Evolutionary conservation across 2,113 vertebrate species (phyloP), one percentile per base, ranked within the genome.

Genomic region (Mugil cephalus): DNA sequence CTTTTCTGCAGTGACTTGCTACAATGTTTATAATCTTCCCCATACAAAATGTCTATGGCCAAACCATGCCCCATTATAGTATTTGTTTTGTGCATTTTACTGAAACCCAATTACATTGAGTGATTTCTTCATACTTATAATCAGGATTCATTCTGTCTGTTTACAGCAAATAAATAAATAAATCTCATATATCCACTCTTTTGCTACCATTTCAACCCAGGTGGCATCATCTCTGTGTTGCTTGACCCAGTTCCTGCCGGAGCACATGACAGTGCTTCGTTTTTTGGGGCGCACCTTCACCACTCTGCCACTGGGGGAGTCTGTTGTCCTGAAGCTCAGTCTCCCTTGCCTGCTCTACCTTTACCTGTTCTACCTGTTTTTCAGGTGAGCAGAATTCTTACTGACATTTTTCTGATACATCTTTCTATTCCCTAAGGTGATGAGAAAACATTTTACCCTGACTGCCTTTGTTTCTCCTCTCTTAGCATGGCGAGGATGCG

Each of bases 341-440:
- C 6, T 99, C 4, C 97, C 98, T 0, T 98, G 97, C 79, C 77
- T 98, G 79, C 88, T 99, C 1, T 99, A 98, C 59, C 4, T 96
- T 54, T 97, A 97, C 79, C 90, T 99, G 50, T 94, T 98, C 73
- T 99, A 95, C 84, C 93, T 97, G 61, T 96, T 97, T 93, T 96
- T 96, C 82, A 94, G 95, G 94, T 91, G 69, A 91, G 91, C 34
- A 17, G 39, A 1, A 30, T 59, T 51, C 48, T 4, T 30, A 45
- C 12, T 66, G 10, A 42, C 50, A 40, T 42, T 38, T 21, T 10
- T 5, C n/a, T 13, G 10, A 19, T 2, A 10, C 5, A 10, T 58
- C 58, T 53, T 10, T 24, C 38, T 2, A 8, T 9, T 1, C 19
- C 10, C 11, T 19, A 21, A 21, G 6, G 8, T 11, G 12, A 50